Evolutionary conservation across 2,888 invertebrate species (phyloP), one percentile per base, ranked within the genome.

Genomic region (Lasioglossum villosulum): DNA sequence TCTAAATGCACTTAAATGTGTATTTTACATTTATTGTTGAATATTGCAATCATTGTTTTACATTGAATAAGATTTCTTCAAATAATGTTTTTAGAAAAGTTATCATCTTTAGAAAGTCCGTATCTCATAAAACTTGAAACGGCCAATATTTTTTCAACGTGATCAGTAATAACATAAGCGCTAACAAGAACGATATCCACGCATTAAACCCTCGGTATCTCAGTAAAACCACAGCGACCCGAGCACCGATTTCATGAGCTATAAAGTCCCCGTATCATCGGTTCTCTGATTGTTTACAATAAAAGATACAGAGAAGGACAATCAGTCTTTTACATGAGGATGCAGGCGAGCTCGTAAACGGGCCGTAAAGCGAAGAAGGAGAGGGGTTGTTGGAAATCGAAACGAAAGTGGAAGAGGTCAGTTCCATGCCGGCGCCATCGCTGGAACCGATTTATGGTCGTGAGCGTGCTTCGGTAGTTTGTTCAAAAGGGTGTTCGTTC

Each of bases 361-460:
- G 82, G 48, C 86, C 71, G 78, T 81, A 83, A 83, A 77, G 52
- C 10, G 72, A 19, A 34, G 19, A 34, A 16, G 73, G 59, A 63
- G 56, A 72, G 73, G 78, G 52, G 70, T 74, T 75, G 70, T 74
- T 76, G 82, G 75, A 83, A 89, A 90, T 89, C 85, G 87, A 80
- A 83, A 78, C 78, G 85, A 52, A 82, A 83, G 79, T 70, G 75
- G 79, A 75, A 68, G 71, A 82, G 30, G 80, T 86, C 79, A 76
- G 83, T 79, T 73, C 81, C 59, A 66, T 68, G 78, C 34, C n/a
- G 19, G 72, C 74, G 48, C 45, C 81, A 45, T 48, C 81, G 59
- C 66, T 30, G 5, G 71, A 73, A 45, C 80, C 88, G 88, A 90
- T 90, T 91, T 90, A 90, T 88, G 91, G 88, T 89, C 88, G 63